Conservation (phyloP, 2,797 vertebrate species). For the Neosalanx taihuensis region DNA sequence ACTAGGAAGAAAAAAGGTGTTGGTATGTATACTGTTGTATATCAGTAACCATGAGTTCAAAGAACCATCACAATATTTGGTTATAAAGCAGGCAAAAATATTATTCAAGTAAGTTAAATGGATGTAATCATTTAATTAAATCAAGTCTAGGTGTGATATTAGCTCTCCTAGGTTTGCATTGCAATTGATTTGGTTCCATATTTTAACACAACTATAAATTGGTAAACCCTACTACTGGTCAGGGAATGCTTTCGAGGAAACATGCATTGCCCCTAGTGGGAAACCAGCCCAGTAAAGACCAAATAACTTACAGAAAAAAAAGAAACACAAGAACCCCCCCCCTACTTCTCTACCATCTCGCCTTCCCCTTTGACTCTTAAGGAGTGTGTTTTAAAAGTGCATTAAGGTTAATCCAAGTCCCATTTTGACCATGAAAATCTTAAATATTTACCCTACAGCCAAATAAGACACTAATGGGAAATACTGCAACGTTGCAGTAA, state of each 20-base stretch:
- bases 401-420: constrained; percentile 71
- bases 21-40: constrained; percentile 57
- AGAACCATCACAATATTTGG: constrained; percentile 58
- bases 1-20: constrained; percentile 38
- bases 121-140: constrained; percentile 42
- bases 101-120: constrained; percentile 74
- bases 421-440: constrained; percentile 31
- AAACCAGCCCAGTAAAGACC: constrained; percentile 75
- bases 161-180: constrained; percentile 53
- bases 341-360: constrained; percentile 60
- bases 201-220: constrained; percentile 51
- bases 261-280: constrained; percentile 61
- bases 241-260: constrained; percentile 60
- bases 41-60: constrained; percentile 55
- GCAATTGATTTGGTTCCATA: constrained; percentile 45
- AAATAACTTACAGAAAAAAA: constrained; percentile 71
- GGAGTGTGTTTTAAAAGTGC: constrained; percentile 95
- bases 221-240: constrained; percentile 57
- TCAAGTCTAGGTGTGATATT: constrained; percentile 55
- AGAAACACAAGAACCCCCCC: constrained; percentile 34
- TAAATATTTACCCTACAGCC: constrained; percentile 29
- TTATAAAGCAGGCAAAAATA: constrained; percentile 50
- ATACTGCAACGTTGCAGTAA: constrained; percentile 29
- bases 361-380: constrained; percentile 79
- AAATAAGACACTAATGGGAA: constrained; percentile 31